Percentiles rank a stretch among this genome's conserved stretches.
Evolutionary conservation across 2,797 vertebrate genomes (phyloP).

Genomic region (Enteromius unitaeniatus): DNA sequence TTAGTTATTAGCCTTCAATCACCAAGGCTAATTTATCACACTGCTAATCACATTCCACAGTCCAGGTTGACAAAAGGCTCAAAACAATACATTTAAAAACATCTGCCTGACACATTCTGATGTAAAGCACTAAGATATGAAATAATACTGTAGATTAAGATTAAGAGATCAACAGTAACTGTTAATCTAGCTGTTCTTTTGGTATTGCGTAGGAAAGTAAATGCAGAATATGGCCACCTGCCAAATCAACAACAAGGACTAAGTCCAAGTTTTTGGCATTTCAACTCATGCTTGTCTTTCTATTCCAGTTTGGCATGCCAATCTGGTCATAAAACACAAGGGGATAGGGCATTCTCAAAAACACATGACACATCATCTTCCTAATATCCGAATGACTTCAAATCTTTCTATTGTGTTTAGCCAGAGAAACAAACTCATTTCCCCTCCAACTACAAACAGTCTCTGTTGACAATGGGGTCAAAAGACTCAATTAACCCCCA

Average conservation of each 20-base stretch:
- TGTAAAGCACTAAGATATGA: conserved; percentile 65
- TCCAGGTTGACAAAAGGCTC: conserved; percentile 69
- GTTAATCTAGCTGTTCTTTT: conserved; percentile 32
- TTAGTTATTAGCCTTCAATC: conserved; percentile 76
- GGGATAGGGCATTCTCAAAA: conserved; percentile 34
- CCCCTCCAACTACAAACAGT: conserved; percentile 60
- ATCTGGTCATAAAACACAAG: conserved; percentile 30
- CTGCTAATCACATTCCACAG: conserved; percentile 74
- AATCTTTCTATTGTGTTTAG: conserved; percentile 59
- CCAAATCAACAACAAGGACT: not conserved
- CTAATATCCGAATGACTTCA: conserved; percentile 37
- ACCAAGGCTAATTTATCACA: conserved; percentile 80
- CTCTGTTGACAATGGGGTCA: conserved; percentile 68
- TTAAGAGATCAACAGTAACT: conserved; percentile 58
- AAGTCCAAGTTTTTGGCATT: not conserved
- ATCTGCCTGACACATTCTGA: conserved; percentile 71
- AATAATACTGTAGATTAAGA: not conserved
- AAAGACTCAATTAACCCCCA: conserved; percentile 79
- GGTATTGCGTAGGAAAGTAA: not conserved
- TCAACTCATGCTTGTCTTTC: conserved; percentile 10
- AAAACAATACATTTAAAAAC: conserved; percentile 80
- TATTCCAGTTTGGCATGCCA: conserved; percentile 24
- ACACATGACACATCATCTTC: conserved; percentile 44
- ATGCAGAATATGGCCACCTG: not conserved
- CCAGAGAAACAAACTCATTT: conserved; percentile 55